Evolutionary conservation across 1,140 invertebrate species (phyloP).

Genomic region (Galendromus occidentalis): DNA sequence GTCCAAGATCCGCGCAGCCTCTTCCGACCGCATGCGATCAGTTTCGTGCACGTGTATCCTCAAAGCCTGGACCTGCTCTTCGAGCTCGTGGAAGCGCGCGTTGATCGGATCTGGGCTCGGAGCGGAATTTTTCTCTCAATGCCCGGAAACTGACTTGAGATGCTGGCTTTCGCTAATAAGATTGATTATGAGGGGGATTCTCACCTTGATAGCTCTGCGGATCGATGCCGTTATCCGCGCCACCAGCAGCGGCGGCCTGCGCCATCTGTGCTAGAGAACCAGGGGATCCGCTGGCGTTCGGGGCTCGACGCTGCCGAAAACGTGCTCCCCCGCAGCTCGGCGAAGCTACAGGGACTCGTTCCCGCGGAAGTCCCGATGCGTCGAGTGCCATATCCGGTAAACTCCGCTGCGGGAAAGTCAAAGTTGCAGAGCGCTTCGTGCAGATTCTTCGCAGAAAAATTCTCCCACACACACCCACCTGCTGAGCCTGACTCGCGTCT

Average conservation of each 20-base stretch:
- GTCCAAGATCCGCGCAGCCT: background rate
- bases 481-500: background rate
- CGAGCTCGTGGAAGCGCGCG: background rate
- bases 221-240: background rate
- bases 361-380: background rate
- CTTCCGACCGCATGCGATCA: background rate
- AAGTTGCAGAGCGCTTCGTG: background rate
- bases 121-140: too few relatives aligned
- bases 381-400: conserved; percentile 8
- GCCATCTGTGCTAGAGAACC: background rate
- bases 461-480: too few relatives aligned
- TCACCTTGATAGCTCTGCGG: too few relatives aligned
- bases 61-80: background rate
- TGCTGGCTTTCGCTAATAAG: too few relatives aligned
- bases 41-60: background rate
- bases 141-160: too few relatives aligned
- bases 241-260: background rate
- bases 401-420: background rate
- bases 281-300: background rate
- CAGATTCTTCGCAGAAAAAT: background rate
- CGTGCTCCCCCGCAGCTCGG: background rate
- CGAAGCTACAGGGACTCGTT: background rate
- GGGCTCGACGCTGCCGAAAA: background rate
- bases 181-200: too few relatives aligned
- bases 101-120: too few relatives aligned